Evolutionary conservation across 2,113 vertebrate species (phyloP).

Genomic region (Gnathonemus echidnorhynchus): DNA sequence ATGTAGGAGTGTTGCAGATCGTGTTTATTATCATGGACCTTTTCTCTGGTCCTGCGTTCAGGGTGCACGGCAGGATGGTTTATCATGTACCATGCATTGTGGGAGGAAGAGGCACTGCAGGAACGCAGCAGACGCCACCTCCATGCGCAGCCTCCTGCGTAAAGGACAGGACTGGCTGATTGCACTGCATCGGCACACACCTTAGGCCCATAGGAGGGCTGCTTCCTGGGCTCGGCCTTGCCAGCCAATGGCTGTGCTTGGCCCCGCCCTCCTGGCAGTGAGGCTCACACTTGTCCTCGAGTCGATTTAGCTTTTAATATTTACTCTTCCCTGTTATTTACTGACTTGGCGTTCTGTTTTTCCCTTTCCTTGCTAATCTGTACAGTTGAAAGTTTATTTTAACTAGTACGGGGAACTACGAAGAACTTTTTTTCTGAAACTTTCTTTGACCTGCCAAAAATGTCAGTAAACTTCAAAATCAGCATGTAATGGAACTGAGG

Average conservation of each 20-base stretch:
- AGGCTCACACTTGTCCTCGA: neutral
- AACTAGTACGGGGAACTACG: neutral
- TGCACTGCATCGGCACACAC: neutral
- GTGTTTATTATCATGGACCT: neutral
- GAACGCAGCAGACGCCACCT: neutral
- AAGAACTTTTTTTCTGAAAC: neutral
- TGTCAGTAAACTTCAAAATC: neutral
- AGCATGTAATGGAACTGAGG: neutral
- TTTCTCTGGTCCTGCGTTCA: neutral
- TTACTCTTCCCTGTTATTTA: neutral
- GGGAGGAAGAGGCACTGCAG: neutral
- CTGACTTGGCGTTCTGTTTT: neutral
- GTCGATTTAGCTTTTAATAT: neutral
- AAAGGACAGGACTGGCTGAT: neutral
- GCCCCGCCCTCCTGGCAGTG: neutral
- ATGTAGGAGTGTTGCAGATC: neutral
- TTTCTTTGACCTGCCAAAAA: neutral
- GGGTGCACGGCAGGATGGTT: neutral
- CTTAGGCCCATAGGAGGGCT: neutral
- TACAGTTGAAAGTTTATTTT: neutral
- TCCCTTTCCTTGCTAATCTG: neutral
- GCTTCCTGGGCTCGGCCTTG: neutral
- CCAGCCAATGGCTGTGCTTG: neutral
- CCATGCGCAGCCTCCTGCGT: neutral
- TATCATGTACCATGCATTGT: neutral